Evolutionary conservation across 2,888 invertebrate species (phyloP), one percentile per base, ranked within the genome.

Genomic region (Drosophila merina): DNA sequence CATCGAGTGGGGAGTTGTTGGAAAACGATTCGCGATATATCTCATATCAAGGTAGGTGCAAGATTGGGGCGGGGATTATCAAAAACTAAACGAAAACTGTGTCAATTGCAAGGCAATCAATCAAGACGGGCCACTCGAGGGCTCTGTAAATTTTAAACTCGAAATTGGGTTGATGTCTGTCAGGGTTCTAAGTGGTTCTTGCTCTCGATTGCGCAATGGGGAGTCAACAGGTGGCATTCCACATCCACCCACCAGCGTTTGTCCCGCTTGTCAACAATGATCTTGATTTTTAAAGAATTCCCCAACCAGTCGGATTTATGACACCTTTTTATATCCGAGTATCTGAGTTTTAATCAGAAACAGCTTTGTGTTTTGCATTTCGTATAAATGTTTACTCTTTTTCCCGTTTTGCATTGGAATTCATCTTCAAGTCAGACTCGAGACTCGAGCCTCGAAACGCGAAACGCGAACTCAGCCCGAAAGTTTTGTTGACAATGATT

Each of bases 1-100:
- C 89, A 47, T 72, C 89, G 48, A 82, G 83, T 64, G 79, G 75
- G 66, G 90, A 90, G 54, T 73, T 89, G 62, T 73, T 88, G 74
- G 89, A 90, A 68, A 90, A 89, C 72, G 91, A 91, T 88, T 91
- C 92, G 69, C 89, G 91, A 68, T 91, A 88, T 72, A 90, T 91
- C 77, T 91, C 91, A 74, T 91, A 90, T 86, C 90, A 91, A 90
- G 91, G 91, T 91, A 81, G 83, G 81, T 80, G 33, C 20, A 2
- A 20, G 20, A 20, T 20, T 20, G 30, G 10, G 36, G 48, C 14
- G 50, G 45, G 57, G 59, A 80, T 77, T 86, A 86, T 86, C 82
- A 76, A 67, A 74, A 74, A 50, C 36, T 45, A 42, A 25, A 40
- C 52, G 33, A 56, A 77, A 85, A 79, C 50, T 75, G 30, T 81